These are phyloP conservation scores for Cuniculus paca DNA, from an alignment of 2,797 vertebrate species.

Conservation along the genomic window DNA sequence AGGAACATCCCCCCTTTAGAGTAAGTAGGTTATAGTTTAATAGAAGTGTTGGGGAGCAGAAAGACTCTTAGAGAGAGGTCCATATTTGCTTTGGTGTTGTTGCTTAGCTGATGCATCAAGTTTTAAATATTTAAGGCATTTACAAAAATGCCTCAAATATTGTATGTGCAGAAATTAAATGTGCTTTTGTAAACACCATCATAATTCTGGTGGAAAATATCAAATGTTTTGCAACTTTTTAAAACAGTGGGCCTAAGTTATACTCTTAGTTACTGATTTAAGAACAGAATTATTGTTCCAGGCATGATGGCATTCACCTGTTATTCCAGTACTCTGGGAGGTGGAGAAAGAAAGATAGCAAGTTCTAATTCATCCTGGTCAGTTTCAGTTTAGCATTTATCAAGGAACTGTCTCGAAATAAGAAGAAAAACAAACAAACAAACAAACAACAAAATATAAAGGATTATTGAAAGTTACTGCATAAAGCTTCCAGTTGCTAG, in stretches of 20 bases:
- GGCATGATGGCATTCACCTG: not conserved
- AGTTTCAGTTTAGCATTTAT: not conserved
- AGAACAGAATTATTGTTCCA: conserved; percentile 26
- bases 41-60: not conserved
- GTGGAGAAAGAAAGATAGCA: not conserved
- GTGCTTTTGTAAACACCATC: not conserved
- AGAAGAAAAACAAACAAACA: not conserved
- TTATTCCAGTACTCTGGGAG: not conserved
- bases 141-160: too few species aligned
- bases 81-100: not conserved
- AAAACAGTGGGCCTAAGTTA: conserved; percentile 34
- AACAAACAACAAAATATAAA: not conserved
- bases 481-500: not conserved
- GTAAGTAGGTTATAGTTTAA: conserved; percentile 29
- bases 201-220: conserved; percentile 29
- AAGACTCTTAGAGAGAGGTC: not conserved
- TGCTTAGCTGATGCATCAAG: not conserved
- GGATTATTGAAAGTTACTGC: conserved; percentile 42
- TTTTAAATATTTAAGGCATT: conserved; percentile 61
- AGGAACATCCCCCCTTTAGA: not conserved
- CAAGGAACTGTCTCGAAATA: not conserved
- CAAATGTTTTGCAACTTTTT: conserved; percentile 40
- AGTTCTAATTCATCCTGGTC: not conserved
- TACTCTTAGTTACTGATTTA: not conserved
- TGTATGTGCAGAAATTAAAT: conserved; percentile 25